phyloP scores from a whole-genome alignment of 2,797 vertebrate species.

The Linurgus olivaceus region DNA sequence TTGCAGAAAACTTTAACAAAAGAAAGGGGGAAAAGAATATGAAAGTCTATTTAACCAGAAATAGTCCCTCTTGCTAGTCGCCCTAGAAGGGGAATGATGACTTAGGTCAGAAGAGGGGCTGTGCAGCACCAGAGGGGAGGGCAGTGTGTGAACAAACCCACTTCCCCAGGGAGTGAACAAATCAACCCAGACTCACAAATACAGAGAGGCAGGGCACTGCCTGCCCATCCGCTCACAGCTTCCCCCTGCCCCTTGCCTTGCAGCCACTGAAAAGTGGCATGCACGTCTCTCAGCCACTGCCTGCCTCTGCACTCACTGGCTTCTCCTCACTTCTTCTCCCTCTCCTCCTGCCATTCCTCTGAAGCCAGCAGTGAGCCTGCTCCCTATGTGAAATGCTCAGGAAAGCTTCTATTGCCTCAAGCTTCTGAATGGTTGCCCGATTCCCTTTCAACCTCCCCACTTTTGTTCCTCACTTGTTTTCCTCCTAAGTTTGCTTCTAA shows the following conservation, averaged over 20 bases:
- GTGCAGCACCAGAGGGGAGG: not conserved
- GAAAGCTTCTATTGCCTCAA: not conserved
- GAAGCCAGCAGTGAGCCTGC: not conserved
- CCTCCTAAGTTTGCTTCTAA: not conserved
- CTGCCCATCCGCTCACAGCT: not conserved
- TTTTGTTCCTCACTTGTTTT: not conserved
- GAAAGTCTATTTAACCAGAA: not conserved
- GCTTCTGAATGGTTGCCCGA: accelerated
- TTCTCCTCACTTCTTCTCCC: not conserved
- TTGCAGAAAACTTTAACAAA: not conserved
- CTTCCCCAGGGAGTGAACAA: not conserved
- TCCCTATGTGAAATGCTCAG: not conserved
- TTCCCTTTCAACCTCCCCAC: not conserved
- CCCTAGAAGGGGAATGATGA: not conserved
- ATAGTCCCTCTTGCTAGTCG: not conserved
- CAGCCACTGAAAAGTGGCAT: not conserved
- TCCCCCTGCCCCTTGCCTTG: not conserved
- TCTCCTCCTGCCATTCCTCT: not conserved
- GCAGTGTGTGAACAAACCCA: not conserved
- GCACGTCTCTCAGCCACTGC: accelerated
- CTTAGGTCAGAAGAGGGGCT: not conserved
- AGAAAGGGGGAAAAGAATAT: not conserved
- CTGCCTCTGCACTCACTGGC: not conserved
- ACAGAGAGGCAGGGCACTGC: not conserved
- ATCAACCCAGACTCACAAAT: not conserved